Evolutionary conservation across 2,113 vertebrate genomes (phyloP).

Genomic region (Sardina pilchardus): DNA sequence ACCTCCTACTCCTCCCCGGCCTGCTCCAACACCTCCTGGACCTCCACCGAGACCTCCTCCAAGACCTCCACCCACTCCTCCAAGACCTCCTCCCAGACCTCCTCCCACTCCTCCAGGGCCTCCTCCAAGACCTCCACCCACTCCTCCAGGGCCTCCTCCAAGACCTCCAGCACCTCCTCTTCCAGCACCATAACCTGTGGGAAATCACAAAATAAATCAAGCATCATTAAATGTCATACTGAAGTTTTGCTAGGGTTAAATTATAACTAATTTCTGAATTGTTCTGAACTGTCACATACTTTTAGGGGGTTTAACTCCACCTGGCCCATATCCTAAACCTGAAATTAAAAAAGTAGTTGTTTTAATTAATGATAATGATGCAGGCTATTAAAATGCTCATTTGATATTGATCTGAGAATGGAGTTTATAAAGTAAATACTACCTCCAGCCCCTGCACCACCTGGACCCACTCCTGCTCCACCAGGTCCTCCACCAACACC

Average conservation of each 20-base stretch:
- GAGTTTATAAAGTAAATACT: neutral
- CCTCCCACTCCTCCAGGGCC: conserved; percentile 34
- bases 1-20: conserved; percentile 42
- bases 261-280: neutral
- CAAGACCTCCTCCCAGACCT: conserved; percentile 28
- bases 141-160: conserved; percentile 38
- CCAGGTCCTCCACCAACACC: conserved; percentile 44
- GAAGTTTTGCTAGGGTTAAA: neutral
- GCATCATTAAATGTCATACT: neutral
- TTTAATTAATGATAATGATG: neutral
- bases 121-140: conserved; percentile 36
- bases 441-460: conserved; percentile 40
- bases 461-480: conserved; percentile 39
- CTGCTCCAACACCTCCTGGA: conserved; percentile 49
- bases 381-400: neutral
- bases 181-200: conserved; percentile 39
- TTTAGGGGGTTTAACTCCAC: conserved; percentile 11
- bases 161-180: conserved; percentile 39
- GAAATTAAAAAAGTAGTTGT: neutral
- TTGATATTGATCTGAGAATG: neutral
- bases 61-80: conserved; percentile 25
- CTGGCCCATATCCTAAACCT: neutral
- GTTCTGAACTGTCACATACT: neutral
- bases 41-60: conserved; percentile 33
- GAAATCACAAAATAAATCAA: neutral